Conservation (phyloP, 2,888 invertebrate species). For the Bombyx huttoni region DNA sequence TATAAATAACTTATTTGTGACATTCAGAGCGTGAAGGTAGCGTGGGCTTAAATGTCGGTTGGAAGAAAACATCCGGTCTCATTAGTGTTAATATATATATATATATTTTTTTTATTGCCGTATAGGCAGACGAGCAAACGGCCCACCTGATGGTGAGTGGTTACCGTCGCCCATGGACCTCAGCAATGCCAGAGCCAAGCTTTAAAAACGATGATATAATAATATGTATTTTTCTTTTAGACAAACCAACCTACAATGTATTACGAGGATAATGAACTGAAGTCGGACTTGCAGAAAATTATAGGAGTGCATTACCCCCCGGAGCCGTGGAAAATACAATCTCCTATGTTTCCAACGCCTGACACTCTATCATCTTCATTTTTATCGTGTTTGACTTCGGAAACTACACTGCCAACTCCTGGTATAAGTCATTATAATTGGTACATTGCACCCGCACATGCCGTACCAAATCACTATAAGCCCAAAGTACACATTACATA, state of each 20-base stretch:
- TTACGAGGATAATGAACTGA: conserved; percentile 20
- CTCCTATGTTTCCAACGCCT: conserved; percentile 15
- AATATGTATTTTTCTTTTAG: conserved; percentile 12
- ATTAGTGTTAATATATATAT: no score
- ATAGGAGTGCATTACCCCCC: conserved; percentile 26
- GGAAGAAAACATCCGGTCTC: no score
- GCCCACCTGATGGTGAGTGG: no score
- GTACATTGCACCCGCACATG: not conserved
- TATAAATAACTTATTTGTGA: no score
- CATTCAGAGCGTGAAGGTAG: no score
- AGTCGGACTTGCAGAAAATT: conserved; percentile 27
- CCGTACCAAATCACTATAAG: no score
- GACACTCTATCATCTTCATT: conserved; percentile 50
- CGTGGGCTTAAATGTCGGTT: no score
- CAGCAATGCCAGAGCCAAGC: no score
- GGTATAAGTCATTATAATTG: conserved; percentile 19
- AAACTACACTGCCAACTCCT: conserved; percentile 51
- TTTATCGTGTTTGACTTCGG: conserved; percentile 44
- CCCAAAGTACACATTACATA: no score
- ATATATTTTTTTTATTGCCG: no score
- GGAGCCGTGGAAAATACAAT: conserved; percentile 9
- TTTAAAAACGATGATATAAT: not conserved
- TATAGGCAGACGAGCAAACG: no score
- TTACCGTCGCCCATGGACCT: no score
- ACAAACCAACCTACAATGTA: conserved; percentile 13